A percentile compares a stretch with the other conserved stretches of the same genome.
Evolutionary conservation across 2,888 invertebrate genomes (phyloP).

Genomic region (Macrophya alboannulata): DNA sequence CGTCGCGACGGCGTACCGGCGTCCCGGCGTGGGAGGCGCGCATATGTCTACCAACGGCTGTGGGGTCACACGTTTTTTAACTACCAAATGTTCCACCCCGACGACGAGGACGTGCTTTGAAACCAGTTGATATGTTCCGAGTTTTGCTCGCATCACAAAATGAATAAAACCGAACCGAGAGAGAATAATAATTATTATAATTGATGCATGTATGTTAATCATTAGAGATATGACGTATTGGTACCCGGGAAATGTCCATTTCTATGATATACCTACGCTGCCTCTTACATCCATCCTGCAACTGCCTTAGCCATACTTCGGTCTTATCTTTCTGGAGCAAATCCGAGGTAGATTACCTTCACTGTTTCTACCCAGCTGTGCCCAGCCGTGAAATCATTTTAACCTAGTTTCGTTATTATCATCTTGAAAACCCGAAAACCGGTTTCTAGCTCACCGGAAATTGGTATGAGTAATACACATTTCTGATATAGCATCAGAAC

Average conservation of each 20-base stretch:
- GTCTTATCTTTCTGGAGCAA: slow-evolving; percentile 46
- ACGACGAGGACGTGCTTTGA: slow-evolving; percentile 27
- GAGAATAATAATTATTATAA: slow-evolving; percentile 17
- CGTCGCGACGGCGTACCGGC: not conserved
- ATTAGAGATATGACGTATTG: not conserved
- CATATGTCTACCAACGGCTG: slow-evolving; percentile 51
- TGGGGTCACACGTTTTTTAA: slow-evolving; percentile 53
- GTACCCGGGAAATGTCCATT: not conserved
- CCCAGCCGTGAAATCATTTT: slow-evolving; percentile 48
- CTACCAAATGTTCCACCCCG: slow-evolving; percentile 48
- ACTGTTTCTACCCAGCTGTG: slow-evolving; percentile 33
- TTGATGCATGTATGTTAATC: slow-evolving; percentile 9
- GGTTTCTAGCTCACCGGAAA: slow-evolving; percentile 39
- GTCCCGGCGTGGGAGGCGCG: slow-evolving; percentile 45
- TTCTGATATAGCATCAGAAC: not conserved
- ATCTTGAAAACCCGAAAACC: slow-evolving; percentile 34
- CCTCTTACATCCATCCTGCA: not conserved
- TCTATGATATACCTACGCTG: not conserved
- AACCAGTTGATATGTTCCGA: not conserved
- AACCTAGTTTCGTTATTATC: slow-evolving; percentile 49
- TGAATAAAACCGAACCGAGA: not conserved
- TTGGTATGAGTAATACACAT: slow-evolving; percentile 23
- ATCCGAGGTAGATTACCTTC: slow-evolving; percentile 25
- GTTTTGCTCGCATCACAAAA: slow-evolving; percentile 4
- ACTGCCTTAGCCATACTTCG: not conserved